Percentiles rank a stretch among this genome's conserved stretches.
Conservation (phyloP, 2,888 invertebrate genomes). For the Drosophila leonis region DNA sequence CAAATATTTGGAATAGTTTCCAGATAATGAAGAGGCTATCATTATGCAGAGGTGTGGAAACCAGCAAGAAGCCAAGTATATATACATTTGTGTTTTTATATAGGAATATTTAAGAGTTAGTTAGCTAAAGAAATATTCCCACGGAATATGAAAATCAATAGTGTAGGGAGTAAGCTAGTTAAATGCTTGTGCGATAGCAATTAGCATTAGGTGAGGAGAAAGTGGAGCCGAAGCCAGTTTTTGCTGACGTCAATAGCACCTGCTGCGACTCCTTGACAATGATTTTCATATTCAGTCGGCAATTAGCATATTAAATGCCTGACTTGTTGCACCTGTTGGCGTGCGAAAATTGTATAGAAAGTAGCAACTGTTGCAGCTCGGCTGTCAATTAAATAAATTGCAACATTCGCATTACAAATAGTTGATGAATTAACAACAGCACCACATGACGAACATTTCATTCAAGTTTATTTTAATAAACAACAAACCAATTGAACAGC, state of each 20-base stretch:
- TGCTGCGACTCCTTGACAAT: not conserved
- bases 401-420: constrained; percentile 1
- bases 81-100: too few relatives aligned
- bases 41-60: too few relatives aligned
- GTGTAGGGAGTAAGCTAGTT: not conserved
- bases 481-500: too few relatives aligned
- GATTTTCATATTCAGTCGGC: not conserved
- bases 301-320: constrained; percentile 15
- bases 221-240: not conserved
- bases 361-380: constrained; percentile 1
- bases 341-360: not conserved
- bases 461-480: not conserved
- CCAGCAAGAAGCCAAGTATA: too few relatives aligned
- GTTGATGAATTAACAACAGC: constrained; percentile 12
- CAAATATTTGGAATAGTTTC: too few relatives aligned
- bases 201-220: not conserved
- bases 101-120: not conserved
- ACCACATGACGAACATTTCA: constrained; percentile 5
- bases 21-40: too few relatives aligned
- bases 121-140: not conserved
- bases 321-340: constrained; percentile 7
- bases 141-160: not conserved
- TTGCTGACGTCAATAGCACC: not conserved
- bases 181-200: not conserved
- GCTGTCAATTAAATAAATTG: constrained; percentile 28